Evolutionary conservation across 1,140 invertebrate species (phyloP), one percentile per base, ranked within the genome.

Genomic region (Euwallacea similis): DNA sequence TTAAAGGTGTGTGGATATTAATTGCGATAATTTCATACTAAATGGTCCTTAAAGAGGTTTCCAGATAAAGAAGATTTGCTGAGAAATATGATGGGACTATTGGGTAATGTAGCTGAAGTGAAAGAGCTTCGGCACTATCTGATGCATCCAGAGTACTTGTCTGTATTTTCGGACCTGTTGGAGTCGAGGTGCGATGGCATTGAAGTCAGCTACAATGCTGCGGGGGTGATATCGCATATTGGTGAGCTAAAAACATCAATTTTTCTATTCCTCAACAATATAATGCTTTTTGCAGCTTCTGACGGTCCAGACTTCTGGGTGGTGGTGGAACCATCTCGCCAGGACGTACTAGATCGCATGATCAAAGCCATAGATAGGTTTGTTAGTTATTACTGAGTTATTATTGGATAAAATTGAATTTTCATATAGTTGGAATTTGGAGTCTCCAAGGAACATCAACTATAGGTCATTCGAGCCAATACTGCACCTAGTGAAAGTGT

Each of bases 61-160:
- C 90, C 92, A 0, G 86, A 93, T 56, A 94, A 93, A 80, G 91
- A 93, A 73, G 95, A 98, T 80, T 81, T 98, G 21, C 82, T 97
- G 42, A 84, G 96, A 50, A 98, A 98, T 79, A 98, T 98, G 96
- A 97, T 98, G 95, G 96, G 93, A 4, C 85, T 96, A 9, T 83
- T 98, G 66, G 97, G 97, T 2, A 98, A 99, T 82, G 95, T 99
- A 7, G 96, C 97, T 4, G 97, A 99, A 85, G 96, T 98, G 0
- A 86, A 90, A 70, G 83, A 88, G 73, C 84, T 99, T n/a, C 87
- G 97, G 42, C 86, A 87, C 2, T 86, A 91, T 71, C 84, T 99
- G 43, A 96, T 98, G 93, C 90, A 92, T 41, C 82, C 87, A 69
- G 86, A 91, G 75, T 96, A 95, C 79, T 88, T 98, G 41, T 82